Percentiles rank a stretch among this genome's conserved stretches.
Conservation (phyloP, 2,113 vertebrate species). For the Panurus biarmicus region DNA sequence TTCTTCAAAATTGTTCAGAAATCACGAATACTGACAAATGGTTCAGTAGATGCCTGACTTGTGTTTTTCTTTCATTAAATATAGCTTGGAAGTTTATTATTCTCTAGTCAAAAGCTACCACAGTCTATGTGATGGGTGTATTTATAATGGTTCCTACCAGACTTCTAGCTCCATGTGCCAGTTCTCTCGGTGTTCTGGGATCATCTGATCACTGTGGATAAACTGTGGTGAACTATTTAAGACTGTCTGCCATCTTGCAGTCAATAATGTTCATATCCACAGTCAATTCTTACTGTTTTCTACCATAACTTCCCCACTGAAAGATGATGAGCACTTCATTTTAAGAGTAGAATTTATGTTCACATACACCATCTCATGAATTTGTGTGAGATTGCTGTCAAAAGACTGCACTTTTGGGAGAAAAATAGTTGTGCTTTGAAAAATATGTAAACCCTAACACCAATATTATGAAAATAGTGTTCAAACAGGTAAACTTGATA, state of each 20-base stretch:
- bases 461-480: not conserved
- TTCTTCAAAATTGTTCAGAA: not conserved
- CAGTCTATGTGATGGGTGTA: not conserved
- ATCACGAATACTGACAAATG: not conserved
- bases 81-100: conserved; percentile 41
- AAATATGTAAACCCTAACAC: not conserved
- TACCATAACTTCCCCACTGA: not conserved
- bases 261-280: not conserved
- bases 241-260: not conserved
- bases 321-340: not conserved
- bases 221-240: not conserved
- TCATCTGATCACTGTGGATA: not conserved
- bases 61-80: conserved; percentile 45
- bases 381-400: not conserved
- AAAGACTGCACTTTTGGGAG: not conserved
- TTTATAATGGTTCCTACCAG: not conserved
- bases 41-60: not conserved
- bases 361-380: not conserved
- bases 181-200: not conserved
- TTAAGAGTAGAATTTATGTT: not conserved
- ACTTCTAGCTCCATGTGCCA: not conserved
- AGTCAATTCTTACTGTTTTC: not conserved
- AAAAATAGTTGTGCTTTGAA: not conserved
- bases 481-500: not conserved
- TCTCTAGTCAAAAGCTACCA: conserved; percentile 39